These are phyloP conservation scores for Carduelis carduelis DNA, from an alignment of 2,797 vertebrate genomes.

Conservation along the genomic window DNA sequence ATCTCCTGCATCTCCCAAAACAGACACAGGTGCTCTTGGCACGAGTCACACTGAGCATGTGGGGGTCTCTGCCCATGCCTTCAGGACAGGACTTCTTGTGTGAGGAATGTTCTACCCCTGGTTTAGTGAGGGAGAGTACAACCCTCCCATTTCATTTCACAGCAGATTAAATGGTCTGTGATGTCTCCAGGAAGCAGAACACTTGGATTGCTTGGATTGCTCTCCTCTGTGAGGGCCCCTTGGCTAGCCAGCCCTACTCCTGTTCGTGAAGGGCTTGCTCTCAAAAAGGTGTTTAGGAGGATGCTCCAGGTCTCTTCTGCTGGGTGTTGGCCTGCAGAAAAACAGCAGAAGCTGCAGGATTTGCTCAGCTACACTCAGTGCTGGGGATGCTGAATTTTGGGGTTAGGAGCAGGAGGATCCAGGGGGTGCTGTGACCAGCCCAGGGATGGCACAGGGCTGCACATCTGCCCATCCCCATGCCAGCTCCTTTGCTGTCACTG, in stretches of 20 bases:
- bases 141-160: not conserved
- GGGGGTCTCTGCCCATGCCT: not conserved
- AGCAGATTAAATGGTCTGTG: not conserved
- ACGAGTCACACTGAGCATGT: rapidly evolving
- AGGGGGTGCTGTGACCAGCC: not conserved
- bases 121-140: not conserved
- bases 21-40: not conserved
- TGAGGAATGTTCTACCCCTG: not conserved
- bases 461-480: not conserved
- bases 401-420: not conserved
- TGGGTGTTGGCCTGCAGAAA: not conserved
- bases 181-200: not conserved
- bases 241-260: not conserved
- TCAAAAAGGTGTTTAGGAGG: not conserved
- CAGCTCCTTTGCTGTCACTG: not conserved
- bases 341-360: not conserved
- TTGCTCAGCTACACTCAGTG: not conserved
- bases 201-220: not conserved
- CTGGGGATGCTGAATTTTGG: not conserved
- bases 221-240: not conserved
- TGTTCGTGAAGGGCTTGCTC: not conserved
- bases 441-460: not conserved
- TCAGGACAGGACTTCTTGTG: not conserved
- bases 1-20: not conserved
- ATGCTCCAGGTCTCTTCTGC: not conserved